Evolutionary conservation across 2,888 invertebrate genomes (phyloP).

Genomic region (Phalera bucephala): DNA sequence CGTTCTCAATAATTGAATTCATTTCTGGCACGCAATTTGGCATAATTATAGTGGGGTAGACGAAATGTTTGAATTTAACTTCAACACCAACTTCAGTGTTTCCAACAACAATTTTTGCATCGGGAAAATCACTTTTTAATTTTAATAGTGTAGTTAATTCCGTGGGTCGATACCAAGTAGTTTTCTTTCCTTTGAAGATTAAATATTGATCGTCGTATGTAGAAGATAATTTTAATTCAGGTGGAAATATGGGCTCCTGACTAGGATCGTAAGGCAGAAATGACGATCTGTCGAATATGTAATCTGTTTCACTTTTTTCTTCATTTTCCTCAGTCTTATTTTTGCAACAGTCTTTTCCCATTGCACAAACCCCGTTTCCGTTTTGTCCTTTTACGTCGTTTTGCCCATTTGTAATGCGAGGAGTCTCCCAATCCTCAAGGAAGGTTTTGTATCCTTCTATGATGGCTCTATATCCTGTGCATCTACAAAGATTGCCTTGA

Average conservation of each 20-base stretch:
- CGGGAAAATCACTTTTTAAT: conserved; percentile 85
- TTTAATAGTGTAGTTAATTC: conserved; percentile 82
- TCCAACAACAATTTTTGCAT: conserved; percentile 90
- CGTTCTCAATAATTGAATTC: conserved; percentile 79
- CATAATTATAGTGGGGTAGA: conserved; percentile 91
- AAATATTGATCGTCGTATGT: conserved; percentile 82
- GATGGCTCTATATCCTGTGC: conserved; percentile 94
- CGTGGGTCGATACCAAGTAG: conserved; percentile 88
- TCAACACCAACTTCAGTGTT: conserved; percentile 94
- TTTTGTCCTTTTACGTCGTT: conserved; percentile 37
- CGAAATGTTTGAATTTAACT: conserved; percentile 90
- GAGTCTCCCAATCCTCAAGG: conserved; percentile 86
- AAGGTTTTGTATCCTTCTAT: conserved; percentile 92
- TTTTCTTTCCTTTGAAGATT: conserved; percentile 74
- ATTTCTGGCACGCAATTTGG: conserved; percentile 94
- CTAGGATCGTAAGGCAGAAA: conserved; percentile 87
- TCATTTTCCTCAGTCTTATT: conserved; percentile 53
- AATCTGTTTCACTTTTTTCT: conserved; percentile 71
- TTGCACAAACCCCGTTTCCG: conserved; percentile 63
- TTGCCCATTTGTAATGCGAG: conserved; percentile 50
- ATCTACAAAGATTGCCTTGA: conserved; percentile 91
- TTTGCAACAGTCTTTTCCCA: conserved; percentile 87
- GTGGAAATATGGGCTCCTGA: conserved; percentile 93
- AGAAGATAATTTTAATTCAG: conserved; percentile 86
- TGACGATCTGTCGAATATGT: conserved; percentile 83